Percentiles rank a stretch among this genome's conserved stretches.
Conservation (phyloP, 2,113 vertebrate genomes). For the Albula glossodonta region DNA sequence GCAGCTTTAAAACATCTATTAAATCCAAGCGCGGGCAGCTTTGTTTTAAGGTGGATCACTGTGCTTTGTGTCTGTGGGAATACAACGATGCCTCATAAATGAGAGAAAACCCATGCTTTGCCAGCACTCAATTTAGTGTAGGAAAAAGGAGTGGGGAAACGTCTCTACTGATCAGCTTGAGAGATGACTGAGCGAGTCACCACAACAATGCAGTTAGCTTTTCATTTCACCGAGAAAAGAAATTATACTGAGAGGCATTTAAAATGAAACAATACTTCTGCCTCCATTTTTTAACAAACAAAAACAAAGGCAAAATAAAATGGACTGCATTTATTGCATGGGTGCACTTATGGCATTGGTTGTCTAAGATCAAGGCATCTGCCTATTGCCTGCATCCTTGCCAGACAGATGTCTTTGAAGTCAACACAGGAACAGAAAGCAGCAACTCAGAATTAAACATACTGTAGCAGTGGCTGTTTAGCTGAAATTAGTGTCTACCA, state of each 20-base stretch:
- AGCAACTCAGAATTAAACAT: too few species aligned
- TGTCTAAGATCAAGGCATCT: too few species aligned
- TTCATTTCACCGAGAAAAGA: background rate
- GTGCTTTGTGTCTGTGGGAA: background rate
- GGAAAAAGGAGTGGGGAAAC: background rate
- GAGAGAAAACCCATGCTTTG: background rate
- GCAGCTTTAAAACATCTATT: slow-evolving; percentile 8
- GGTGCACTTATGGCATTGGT: too few species aligned
- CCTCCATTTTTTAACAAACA: background rate
- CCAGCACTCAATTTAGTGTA: background rate
- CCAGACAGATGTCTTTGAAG: too few species aligned
- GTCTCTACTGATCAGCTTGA: background rate
- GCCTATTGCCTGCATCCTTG: too few species aligned
- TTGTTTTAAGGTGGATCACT: slow-evolving; percentile 4
- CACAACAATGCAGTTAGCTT: background rate
- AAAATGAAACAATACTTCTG: too few species aligned
- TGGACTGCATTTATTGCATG: background rate
- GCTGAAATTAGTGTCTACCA: too few species aligned
- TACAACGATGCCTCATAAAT: background rate
- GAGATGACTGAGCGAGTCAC: background rate
- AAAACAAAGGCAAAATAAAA: background rate
- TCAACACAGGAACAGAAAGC: too few species aligned
- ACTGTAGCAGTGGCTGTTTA: too few species aligned
- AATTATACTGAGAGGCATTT: background rate
- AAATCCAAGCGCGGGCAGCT: background rate